Evolutionary conservation across 1,140 invertebrate species (phyloP).

Genomic region (Calephelis nemesis): DNA sequence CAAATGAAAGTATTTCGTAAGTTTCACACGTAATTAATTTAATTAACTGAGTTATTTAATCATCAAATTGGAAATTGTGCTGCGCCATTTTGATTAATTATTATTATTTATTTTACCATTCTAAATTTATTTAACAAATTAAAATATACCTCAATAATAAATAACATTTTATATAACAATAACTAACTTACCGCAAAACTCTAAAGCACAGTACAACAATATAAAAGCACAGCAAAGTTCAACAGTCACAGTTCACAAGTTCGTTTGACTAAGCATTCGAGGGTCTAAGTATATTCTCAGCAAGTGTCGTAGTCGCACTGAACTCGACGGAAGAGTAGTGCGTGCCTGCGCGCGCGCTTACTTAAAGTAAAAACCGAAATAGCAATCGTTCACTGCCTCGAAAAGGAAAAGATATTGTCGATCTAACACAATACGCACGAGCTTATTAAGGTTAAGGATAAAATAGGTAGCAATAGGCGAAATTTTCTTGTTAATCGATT

Average conservation of each 20-base stretch:
- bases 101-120: slow-evolving; percentile 13
- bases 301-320: slow-evolving; percentile 68
- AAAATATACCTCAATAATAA: slow-evolving; percentile 43
- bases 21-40: too few relatives aligned
- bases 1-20: too few relatives aligned
- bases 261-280: slow-evolving; percentile 36
- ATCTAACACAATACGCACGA: slow-evolving; percentile 48
- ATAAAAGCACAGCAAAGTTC: slow-evolving; percentile 54
- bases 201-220: slow-evolving; percentile 32
- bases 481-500: slow-evolving; percentile 55
- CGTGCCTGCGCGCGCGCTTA: slow-evolving; percentile 59
- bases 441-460: slow-evolving; percentile 71
- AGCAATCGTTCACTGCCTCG: slow-evolving; percentile 46
- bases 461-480: slow-evolving; percentile 46
- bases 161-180: background rate
- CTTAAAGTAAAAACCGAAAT: slow-evolving; percentile 59
- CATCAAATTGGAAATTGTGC: too few relatives aligned
- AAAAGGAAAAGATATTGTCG: slow-evolving; percentile 54
- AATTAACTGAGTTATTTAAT: too few relatives aligned
- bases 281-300: slow-evolving; percentile 66
- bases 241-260: slow-evolving; percentile 57
- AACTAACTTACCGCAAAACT: background rate
- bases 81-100: background rate
- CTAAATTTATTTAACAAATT: slow-evolving; percentile 27
- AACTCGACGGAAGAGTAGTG: slow-evolving; percentile 63